These are phyloP conservation scores for Saturnia japonica DNA, from an alignment of 2,888 invertebrate genomes.

Conservation along the genomic window DNA sequence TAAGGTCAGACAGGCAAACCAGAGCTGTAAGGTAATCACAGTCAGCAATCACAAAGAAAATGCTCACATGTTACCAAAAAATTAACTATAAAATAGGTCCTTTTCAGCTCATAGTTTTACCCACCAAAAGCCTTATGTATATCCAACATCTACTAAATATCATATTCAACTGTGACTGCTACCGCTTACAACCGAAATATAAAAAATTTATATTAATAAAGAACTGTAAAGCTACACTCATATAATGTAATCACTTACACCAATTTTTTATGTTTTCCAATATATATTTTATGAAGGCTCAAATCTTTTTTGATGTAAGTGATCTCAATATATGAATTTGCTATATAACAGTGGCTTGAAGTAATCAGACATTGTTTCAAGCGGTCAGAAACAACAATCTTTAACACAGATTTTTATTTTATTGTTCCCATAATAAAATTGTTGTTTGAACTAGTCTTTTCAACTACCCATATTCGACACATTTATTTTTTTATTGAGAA, in stretches of 20 bases:
- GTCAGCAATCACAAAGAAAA: slow-evolving; percentile 29
- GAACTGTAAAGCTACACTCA: slow-evolving; percentile 14
- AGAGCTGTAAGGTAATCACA: slow-evolving; percentile 23
- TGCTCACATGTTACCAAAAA: slow-evolving; percentile 39
- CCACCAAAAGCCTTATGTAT: slow-evolving; percentile 34
- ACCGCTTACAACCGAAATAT: slow-evolving; percentile 45
- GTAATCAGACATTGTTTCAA: slow-evolving; percentile 62
- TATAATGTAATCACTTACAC: slow-evolving; percentile 27
- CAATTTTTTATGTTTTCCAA: slow-evolving; percentile 17
- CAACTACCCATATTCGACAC: slow-evolving; percentile 56
- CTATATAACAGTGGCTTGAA: slow-evolving; percentile 56
- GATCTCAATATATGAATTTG: slow-evolving; percentile 45
- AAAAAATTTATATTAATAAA: slow-evolving; percentile 1
- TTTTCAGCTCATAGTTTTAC: slow-evolving; percentile 35
- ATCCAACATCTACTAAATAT: slow-evolving; percentile 22
- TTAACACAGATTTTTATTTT: slow-evolving; percentile 54
- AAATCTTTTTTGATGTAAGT: slow-evolving; percentile 24
- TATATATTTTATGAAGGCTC: slow-evolving; percentile 33
- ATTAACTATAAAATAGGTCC: slow-evolving; percentile 51
- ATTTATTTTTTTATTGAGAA: slow-evolving; percentile 43
- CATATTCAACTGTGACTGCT: slow-evolving; percentile 45
- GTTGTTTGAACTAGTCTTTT: slow-evolving; percentile 70
- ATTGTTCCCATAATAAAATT: slow-evolving; percentile 33
- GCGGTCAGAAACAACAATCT: slow-evolving; percentile 66
- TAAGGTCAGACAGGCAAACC: slow-evolving; percentile 38